Evolutionary conservation across 92 coral and sea anemone species (phyloP).

Genomic region (Blastomussa wellsi): DNA sequence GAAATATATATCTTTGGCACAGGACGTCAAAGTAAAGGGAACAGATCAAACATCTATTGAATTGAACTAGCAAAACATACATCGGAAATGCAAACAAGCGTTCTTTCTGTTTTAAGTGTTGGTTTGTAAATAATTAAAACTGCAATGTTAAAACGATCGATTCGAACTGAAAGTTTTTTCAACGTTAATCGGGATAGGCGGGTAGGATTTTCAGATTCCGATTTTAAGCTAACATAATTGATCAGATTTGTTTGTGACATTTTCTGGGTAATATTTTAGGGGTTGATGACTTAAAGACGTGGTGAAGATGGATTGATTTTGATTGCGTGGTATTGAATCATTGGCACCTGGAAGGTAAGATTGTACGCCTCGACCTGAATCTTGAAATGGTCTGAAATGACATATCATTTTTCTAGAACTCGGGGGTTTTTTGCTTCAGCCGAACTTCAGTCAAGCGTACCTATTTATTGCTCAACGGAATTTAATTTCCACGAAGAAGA

Average conservation of each 20-base stretch:
- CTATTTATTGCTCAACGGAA: background rate
- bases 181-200: no score
- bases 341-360: background rate
- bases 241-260: background rate
- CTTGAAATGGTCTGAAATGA: background rate
- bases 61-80: background rate
- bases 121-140: constrained; percentile 7
- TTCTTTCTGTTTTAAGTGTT: background rate
- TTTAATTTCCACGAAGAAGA: background rate
- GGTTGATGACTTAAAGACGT: background rate
- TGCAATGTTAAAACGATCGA: background rate
- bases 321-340: background rate
- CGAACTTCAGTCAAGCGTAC: background rate
- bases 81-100: constrained; percentile 11
- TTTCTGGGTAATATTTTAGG: background rate
- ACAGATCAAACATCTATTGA: background rate
- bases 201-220: background rate
- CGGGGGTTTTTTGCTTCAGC: no score
- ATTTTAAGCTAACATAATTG: background rate
- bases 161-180: background rate
- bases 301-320: background rate
- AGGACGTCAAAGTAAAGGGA: background rate
- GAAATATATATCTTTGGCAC: background rate
- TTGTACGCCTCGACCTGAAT: background rate
- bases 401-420: background rate